Evolutionary conservation across 2,113 vertebrate species (phyloP), one percentile per base, ranked within the genome.

Genomic region (Bettongia penicillata): DNA sequence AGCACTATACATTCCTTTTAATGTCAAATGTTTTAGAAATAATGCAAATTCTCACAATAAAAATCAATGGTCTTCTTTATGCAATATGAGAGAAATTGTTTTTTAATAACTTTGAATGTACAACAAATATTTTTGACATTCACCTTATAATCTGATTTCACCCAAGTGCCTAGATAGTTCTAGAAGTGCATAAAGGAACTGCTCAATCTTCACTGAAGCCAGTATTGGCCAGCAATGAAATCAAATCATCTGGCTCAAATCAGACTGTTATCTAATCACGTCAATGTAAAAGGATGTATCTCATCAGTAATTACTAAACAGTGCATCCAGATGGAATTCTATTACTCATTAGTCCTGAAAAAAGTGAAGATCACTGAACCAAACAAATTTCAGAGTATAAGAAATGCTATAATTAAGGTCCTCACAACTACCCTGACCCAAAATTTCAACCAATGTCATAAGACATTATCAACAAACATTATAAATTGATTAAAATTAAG

Each of bases 11-110:
- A 94, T 92, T 90, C n/a, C 8, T 49, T 28, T 92, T 93, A 91
- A 95, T 49, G 47, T 3, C 49, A 89, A 90, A 91, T 48, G 93
- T 92, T 51, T 53, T 96, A 93, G 94, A 93, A 90, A 43, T 43
- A 43, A 84, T 22, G 19, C 1, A 84, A 91, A 94, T 49, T 37
- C 6, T 95, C 53, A 91, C 0, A 93, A 93, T 50, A 50, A 48
- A 84, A 89, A 61, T 68, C 9, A 51, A 84, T 93, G 7, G 3
- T n/a, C 90, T 91, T 92, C 31, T 48, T 90, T 92, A 93, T 51
- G 96, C 98, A 98, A 97, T 55, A 1, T 31, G 98, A 98, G 98
- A 98, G 95, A 97, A 98, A 98, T n/a, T 7, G 24, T 53, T 89
- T 57, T 28, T 23, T 16, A 55, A n/a, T 37, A 77, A 5, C 14